phyloP scores from a whole-genome alignment of 2,113 vertebrate genomes.

The Gopherus evgoodei region DNA sequence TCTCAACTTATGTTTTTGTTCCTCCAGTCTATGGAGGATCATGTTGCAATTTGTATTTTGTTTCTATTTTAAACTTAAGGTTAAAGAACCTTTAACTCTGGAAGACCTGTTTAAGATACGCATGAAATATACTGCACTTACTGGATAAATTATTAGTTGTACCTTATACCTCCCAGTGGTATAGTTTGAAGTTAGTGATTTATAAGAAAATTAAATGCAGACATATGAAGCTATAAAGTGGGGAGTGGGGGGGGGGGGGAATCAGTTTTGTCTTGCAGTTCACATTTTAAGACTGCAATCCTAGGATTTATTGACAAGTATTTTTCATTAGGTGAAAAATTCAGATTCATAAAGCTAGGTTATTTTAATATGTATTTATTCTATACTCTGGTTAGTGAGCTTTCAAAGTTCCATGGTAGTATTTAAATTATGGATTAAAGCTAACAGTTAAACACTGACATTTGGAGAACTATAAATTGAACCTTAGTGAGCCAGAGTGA shows the following conservation, averaged over 20 bases:
- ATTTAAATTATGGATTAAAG: neutral
- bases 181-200: neutral
- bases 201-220: neutral
- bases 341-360: neutral
- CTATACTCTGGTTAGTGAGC: neutral
- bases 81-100: neutral
- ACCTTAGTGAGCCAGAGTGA: neutral
- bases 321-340: neutral
- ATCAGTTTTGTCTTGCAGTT: neutral
- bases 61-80: neutral
- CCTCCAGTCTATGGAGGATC: neutral
- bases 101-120: too few species aligned
- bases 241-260: neutral
- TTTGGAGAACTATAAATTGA: neutral
- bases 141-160: neutral
- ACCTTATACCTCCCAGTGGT: neutral
- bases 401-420: neutral
- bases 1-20: neutral
- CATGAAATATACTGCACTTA: neutral
- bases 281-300: neutral
- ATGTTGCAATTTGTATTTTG: neutral
- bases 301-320: neutral
- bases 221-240: neutral
- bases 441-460: neutral
- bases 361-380: neutral